Conservation (phyloP, 1,140 invertebrate genomes). For the Brachionus paranguensis region DNA sequence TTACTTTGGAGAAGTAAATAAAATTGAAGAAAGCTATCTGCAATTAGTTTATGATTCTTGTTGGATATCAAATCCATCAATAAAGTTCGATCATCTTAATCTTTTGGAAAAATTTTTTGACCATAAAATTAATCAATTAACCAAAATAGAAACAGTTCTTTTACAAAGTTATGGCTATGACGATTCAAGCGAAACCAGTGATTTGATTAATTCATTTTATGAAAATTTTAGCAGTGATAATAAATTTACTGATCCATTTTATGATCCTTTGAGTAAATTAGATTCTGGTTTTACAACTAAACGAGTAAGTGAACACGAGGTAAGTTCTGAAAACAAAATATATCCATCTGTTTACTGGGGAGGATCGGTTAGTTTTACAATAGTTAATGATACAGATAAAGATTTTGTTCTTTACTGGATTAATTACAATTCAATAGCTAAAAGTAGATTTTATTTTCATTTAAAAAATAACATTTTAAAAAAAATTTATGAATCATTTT, state of each 20-base stretch:
- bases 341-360: background rate
- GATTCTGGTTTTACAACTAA: background rate
- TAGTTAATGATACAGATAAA: background rate
- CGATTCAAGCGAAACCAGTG: background rate
- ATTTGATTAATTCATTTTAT: background rate
- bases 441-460: background rate
- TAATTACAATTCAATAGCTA: background rate
- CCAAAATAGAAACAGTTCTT: background rate
- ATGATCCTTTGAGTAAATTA: background rate
- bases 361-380: background rate
- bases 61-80: background rate
- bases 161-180: background rate
- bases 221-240: background rate
- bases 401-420: background rate
- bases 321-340: background rate
- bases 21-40: background rate
- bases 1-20: background rate
- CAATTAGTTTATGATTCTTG: background rate
- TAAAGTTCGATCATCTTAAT: background rate
- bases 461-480: background rate
- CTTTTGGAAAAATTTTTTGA: background rate
- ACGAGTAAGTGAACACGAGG: background rate
- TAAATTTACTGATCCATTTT: slow-evolving; percentile 7
- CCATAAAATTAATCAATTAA: background rate
- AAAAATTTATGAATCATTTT: no score